Percentiles rank a stretch among this genome's conserved stretches.
Conservation (phyloP, 2,113 vertebrate genomes). For the Chaetura pelagica region DNA sequence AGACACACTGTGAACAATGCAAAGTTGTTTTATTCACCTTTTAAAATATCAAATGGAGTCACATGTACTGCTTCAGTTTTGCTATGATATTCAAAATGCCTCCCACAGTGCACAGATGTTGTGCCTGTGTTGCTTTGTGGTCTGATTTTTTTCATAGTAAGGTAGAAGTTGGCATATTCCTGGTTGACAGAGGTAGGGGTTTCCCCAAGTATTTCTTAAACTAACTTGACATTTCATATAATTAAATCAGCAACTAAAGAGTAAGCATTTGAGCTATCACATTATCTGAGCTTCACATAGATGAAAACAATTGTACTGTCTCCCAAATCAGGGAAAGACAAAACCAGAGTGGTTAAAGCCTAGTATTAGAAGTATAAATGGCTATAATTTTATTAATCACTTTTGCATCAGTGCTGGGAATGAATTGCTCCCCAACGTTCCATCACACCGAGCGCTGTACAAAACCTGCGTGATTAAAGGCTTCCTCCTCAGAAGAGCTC, state of each 20-base stretch:
- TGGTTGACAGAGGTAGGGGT: slow-evolving; percentile 24
- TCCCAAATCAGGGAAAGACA: neutral
- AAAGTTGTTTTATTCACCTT: neutral
- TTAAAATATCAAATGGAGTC: neutral
- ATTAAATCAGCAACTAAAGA: slow-evolving; percentile 51
- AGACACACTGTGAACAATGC: neutral
- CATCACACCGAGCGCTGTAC: neutral
- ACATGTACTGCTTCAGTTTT: neutral
- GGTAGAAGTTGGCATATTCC: neutral
- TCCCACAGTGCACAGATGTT: accelerated
- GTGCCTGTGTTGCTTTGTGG: neutral
- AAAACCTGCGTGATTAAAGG: neutral
- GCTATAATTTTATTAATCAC: slow-evolving; percentile 53
- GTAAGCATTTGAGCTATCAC: slow-evolving; percentile 45
- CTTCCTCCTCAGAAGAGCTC: neutral
- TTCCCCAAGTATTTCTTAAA: slow-evolving; percentile 44
- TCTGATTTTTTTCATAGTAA: neutral
- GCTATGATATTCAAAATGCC: neutral
- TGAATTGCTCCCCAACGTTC: neutral
- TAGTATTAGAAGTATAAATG: neutral
- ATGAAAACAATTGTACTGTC: slow-evolving; percentile 43
- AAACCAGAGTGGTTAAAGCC: slow-evolving; percentile 22
- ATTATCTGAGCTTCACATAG: neutral
- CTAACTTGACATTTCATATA: slow-evolving; percentile 59
- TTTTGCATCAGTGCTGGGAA: neutral